Conservation (phyloP, 2,113 vertebrate genomes). For the Psettodes erumei region DNA sequence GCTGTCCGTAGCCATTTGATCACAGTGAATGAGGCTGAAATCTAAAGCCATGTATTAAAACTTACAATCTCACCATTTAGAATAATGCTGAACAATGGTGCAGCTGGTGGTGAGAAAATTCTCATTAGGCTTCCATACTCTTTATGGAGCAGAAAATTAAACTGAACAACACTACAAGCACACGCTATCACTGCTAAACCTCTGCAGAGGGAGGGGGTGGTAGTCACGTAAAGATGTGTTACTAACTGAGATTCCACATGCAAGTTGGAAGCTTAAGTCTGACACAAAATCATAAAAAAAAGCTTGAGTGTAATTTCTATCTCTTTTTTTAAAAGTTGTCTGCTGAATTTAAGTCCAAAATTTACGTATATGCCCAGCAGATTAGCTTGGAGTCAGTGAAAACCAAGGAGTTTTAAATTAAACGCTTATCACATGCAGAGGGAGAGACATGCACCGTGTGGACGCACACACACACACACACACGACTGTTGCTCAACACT, state of each 20-base stretch:
- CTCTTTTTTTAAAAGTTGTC: slow-evolving; percentile 2
- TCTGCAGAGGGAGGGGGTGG: slow-evolving; percentile 13
- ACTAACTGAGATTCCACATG: slow-evolving; percentile 30
- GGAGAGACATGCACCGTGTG: background rate
- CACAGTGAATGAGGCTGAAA: slow-evolving; percentile 42
- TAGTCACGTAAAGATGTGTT: slow-evolving; percentile 39
- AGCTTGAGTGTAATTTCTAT: background rate
- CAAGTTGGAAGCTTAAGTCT: slow-evolving; percentile 8
- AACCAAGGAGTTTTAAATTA: slow-evolving; percentile 16
- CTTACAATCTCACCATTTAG: background rate
- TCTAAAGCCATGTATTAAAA: slow-evolving; percentile 27
- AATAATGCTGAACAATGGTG: slow-evolving; percentile 20
- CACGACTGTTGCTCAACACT: slow-evolving; percentile 40
- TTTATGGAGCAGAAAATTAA: slow-evolving; percentile 43
- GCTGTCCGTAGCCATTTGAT: slow-evolving; percentile 54
- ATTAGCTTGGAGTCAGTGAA: background rate
- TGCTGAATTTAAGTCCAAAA: background rate
- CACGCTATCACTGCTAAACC: slow-evolving; percentile 23
- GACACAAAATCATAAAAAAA: background rate
- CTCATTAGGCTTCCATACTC: slow-evolving; percentile 32
- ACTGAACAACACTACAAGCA: slow-evolving; percentile 17
- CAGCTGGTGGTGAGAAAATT: slow-evolving; percentile 30
- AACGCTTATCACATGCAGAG: slow-evolving; percentile 22
- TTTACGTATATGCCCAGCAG: background rate
- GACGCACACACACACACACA: slow-evolving; percentile 7